Evolutionary conservation across 2,113 vertebrate genomes (phyloP), one percentile per base, ranked within the genome.

Genomic region (Vimba vimba): DNA sequence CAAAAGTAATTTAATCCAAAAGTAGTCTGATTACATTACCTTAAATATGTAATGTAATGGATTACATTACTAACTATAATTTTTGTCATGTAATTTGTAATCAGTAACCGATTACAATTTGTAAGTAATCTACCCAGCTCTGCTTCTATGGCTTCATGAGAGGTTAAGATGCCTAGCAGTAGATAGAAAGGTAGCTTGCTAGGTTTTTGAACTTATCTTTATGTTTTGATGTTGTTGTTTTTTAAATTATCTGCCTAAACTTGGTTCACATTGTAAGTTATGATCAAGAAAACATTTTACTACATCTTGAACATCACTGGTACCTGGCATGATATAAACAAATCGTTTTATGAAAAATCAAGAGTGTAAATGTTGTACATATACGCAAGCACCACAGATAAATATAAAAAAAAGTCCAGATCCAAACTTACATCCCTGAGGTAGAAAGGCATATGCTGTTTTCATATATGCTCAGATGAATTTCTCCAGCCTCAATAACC

Each of bases 401-500:
- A 73, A 12, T 30, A 33, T 77, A 33, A 17, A 75, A 25, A 77
- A 77, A 57, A 30, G 52, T 57, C 13, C 6, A 17, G n/a, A 17
- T 47, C 43, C 23, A 75, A 50, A 25, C n/a, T n/a, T 4, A 59
- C 17, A 59, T 30, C 78, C 36, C 57, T 64, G 33, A 80, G 36
- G 21, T 45, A 4, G n/a, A 66, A 66, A 64, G 15, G 60, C 79
- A 66, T 66, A 30, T 81, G 60, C 60, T 27, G 4, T 30, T 39
- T 81, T 66, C 25, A 50, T 19, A 2, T 80, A 23, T 80, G 5
- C 23, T 25, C 7, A 6, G 59, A 19, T 66, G n/a, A 50, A 66
- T 66, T 66, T 81, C 59, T 66, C 60, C 9, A 66, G 7, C 79
- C n/a, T 47, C 79, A 81, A 27, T 79, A n/a, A 79, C 36, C 9